Conservation (phyloP, 2,113 vertebrate species). For the Scolopax mira region DNA sequence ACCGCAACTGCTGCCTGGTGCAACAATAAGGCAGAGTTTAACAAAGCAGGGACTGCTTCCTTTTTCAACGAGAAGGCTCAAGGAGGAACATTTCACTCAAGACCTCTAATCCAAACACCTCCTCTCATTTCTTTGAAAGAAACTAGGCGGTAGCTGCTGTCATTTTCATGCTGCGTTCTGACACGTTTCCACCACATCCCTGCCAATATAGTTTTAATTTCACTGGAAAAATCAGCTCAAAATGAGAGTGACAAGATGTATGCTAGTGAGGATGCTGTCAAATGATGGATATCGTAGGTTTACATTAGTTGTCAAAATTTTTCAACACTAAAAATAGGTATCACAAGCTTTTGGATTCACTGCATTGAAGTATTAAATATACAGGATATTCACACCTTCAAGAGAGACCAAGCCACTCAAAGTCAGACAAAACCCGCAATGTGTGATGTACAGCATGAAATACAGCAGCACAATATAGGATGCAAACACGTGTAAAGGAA, state of each 20-base stretch:
- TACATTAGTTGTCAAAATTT: slow-evolving; percentile 34
- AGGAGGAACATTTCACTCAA: neutral
- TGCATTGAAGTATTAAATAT: neutral
- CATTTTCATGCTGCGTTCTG: neutral
- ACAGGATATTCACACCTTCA: neutral
- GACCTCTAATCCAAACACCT: slow-evolving; percentile 13
- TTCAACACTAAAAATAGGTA: slow-evolving; percentile 46
- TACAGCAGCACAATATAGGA: neutral
- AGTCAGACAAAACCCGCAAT: neutral
- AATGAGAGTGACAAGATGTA: slow-evolving; percentile 37
- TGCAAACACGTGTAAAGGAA: neutral
- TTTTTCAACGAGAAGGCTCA: neutral
- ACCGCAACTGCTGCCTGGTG: rapidly evolving
- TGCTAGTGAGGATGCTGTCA: neutral
- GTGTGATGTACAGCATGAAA: neutral
- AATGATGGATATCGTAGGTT: neutral
- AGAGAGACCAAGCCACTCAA: neutral
- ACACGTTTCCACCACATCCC: neutral
- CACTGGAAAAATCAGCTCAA: neutral
- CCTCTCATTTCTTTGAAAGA: neutral
- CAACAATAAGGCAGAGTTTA: neutral
- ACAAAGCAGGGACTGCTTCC: neutral
- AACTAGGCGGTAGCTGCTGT: slow-evolving; percentile 10
- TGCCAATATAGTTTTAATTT: slow-evolving; percentile 44
- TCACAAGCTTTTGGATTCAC: slow-evolving; percentile 4